A percentile compares a stretch with the other conserved stretches of the same genome.
These are phyloP conservation scores for Caerostris darwini DNA, from an alignment of 1,140 invertebrate genomes.

Conservation along the genomic window DNA sequence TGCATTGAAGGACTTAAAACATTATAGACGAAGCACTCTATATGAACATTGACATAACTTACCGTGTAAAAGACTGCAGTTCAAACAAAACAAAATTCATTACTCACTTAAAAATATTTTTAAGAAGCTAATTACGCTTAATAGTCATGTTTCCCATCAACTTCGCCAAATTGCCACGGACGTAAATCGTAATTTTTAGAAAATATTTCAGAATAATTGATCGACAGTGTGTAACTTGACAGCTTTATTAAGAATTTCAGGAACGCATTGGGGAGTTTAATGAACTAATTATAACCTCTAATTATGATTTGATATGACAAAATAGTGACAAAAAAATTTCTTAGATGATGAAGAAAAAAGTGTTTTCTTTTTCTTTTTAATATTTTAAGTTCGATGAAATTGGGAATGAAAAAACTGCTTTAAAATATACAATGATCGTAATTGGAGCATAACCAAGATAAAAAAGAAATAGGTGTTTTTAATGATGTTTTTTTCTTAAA, in stretches of 20 bases:
- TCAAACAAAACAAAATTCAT: neutral
- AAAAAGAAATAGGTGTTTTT: too few relatives aligned
- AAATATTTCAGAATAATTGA: slow-evolving; percentile 53
- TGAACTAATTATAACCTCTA: slow-evolving; percentile 66
- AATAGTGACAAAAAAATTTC: neutral
- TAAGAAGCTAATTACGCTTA: slow-evolving; percentile 47
- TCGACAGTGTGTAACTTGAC: slow-evolving; percentile 11
- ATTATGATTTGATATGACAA: slow-evolving; percentile 51
- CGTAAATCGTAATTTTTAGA: slow-evolving; percentile 22
- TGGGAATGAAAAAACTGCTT: neutral
- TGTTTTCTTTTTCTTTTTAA: neutral
- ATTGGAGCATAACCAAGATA: too few relatives aligned
- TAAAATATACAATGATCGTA: too few relatives aligned
- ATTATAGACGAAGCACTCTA: too few relatives aligned
- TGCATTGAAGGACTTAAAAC: too few relatives aligned
- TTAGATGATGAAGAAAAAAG: neutral
- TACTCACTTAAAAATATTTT: slow-evolving; percentile 26
- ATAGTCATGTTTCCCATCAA: slow-evolving; percentile 55
- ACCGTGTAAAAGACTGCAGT: neutral
- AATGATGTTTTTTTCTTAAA: too few relatives aligned
- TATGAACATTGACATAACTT: neutral
- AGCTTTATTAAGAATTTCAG: slow-evolving; percentile 53
- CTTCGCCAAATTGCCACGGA: slow-evolving; percentile 8
- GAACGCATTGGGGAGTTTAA: slow-evolving; percentile 18
- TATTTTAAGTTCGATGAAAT: neutral